Percentiles rank a stretch among this genome's conserved stretches.
Conservation (phyloP, 2,888 invertebrate species). For the Peribatodes rhomboidaria region DNA sequence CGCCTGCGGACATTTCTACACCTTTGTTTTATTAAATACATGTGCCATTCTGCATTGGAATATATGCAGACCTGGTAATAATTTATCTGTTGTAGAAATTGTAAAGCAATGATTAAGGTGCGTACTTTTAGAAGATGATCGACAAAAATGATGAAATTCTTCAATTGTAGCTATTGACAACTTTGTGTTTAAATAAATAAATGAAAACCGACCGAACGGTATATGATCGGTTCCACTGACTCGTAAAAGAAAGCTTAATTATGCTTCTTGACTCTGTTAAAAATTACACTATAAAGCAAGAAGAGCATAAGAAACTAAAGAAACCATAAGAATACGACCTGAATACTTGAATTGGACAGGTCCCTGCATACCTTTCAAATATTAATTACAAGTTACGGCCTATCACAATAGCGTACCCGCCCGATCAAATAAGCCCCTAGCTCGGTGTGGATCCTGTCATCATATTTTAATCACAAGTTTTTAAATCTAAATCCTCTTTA, state of each 20-base stretch:
- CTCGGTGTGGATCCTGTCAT: constrained; percentile 32
- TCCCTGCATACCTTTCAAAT: background rate
- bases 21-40: constrained; percentile 44
- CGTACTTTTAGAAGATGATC: background rate
- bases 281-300: background rate
- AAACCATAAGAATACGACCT: background rate
- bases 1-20: constrained; percentile 45
- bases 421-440: constrained; percentile 34
- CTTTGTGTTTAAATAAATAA: too few relatives aligned
- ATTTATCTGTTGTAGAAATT: constrained; percentile 15
- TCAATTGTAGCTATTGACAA: background rate
- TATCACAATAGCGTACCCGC: constrained; percentile 18
- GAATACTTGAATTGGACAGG: background rate
- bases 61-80: constrained; percentile 17
- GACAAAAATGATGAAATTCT: background rate
- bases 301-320: background rate
- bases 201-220: too few relatives aligned
- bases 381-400: constrained; percentile 35
- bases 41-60: constrained; percentile 23
- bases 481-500: constrained; percentile 16
- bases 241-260: background rate
- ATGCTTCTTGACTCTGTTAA: background rate
- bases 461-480: constrained; percentile 36
- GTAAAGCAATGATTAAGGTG: constrained; percentile 1
- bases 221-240: background rate